Conservation (phyloP, 1,140 invertebrate genomes). For the Drosophila pruinosa region DNA sequence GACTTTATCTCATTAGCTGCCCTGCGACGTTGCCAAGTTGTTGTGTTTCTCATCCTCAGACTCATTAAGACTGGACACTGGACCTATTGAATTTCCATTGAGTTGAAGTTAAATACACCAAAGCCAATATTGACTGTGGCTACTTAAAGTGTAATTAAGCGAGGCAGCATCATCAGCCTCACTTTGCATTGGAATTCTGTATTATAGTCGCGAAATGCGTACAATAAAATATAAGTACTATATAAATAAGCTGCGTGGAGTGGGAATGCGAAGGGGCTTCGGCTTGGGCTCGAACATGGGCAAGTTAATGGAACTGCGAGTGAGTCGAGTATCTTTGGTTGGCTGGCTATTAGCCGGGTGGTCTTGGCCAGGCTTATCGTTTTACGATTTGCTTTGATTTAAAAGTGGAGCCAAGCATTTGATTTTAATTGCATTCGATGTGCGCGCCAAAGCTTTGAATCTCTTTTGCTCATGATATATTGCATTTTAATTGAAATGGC, state of each 20-base stretch:
- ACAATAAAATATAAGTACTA: constrained; percentile 62
- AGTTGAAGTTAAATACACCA: constrained; percentile 43
- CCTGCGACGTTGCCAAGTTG: neutral
- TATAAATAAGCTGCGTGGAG: constrained; percentile 43
- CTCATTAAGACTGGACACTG: neutral
- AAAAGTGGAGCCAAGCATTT: constrained; percentile 59
- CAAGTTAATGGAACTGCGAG: constrained; percentile 4
- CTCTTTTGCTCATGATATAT: constrained; percentile 59
- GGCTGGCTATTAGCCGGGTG: constrained; percentile 7
- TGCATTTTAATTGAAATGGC: constrained; percentile 76
- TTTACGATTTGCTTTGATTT: constrained; percentile 77
- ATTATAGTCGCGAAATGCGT: constrained; percentile 15
- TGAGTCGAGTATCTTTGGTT: neutral
- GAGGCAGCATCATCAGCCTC: constrained; percentile 11
- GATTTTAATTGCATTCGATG: constrained; percentile 79
- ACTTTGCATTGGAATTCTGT: constrained; percentile 60
- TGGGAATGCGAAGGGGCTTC: neutral
- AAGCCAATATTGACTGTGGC: constrained; percentile 67
- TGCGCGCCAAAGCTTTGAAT: constrained; percentile 32
- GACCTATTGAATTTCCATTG: constrained; percentile 56
- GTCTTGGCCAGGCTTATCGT: constrained; percentile 53
- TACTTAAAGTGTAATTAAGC: constrained; percentile 76
- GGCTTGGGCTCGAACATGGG: neutral
- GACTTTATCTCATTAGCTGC: neutral
- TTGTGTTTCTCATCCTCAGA: neutral